A percentile compares a stretch with the other conserved stretches of the same genome.
Conservation (phyloP, 1,140 invertebrate genomes). For the Pissodes strobi region DNA sequence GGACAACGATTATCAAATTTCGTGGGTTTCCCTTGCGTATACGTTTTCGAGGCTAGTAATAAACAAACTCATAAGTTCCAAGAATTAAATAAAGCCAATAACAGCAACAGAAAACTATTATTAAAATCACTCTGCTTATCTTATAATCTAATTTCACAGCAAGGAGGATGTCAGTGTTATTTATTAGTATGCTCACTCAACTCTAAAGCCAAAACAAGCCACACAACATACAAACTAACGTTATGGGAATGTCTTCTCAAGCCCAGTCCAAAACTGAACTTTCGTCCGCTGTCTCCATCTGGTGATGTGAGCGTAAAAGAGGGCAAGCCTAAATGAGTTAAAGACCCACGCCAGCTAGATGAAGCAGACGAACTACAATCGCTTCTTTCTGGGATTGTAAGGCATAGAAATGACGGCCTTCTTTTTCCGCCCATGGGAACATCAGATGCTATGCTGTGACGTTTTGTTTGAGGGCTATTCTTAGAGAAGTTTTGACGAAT, state of each 20-base stretch:
- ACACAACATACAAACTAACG: conserved; percentile 55
- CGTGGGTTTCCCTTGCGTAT: too few species aligned
- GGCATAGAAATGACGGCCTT: conserved; percentile 56
- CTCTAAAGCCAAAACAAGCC: not conserved
- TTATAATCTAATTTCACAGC: too few species aligned
- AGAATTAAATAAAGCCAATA: too few species aligned
- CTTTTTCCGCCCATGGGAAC: conserved; percentile 34
- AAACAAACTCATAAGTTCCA: too few species aligned
- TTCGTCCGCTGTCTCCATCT: conserved; percentile 55
- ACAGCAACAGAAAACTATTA: too few species aligned
- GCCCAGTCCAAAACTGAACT: conserved; percentile 59
- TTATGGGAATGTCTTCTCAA: conserved; percentile 61
- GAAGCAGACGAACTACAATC: conserved; percentile 4
- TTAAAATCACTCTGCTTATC: too few species aligned
- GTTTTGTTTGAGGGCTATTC: not conserved
- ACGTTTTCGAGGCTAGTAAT: too few species aligned
- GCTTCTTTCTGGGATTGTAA: conserved; percentile 55
- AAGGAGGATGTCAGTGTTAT: too few species aligned
- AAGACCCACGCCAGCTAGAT: conserved; percentile 46
- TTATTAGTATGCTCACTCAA: not conserved
- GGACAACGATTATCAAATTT: too few species aligned
- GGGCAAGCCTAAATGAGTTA: conserved; percentile 59
- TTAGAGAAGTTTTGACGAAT: too few species aligned
- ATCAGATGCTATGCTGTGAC: conserved; percentile 44
- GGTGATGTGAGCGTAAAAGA: conserved; percentile 59